Evolutionary conservation across 2,888 invertebrate species (phyloP).

Genomic region (Leptothorax acervorum): DNA sequence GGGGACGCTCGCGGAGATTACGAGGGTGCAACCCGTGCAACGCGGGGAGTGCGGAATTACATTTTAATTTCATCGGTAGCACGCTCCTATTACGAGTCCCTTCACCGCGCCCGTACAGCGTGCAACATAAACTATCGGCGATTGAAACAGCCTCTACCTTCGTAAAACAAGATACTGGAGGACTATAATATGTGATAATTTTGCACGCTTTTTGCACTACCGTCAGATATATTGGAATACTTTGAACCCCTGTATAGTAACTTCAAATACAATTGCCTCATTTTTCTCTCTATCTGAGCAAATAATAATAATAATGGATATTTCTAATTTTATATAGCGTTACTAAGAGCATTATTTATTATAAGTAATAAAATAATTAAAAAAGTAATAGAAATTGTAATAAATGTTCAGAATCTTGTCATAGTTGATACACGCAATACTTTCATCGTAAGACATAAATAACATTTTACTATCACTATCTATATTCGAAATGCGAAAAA

Average conservation of each 20-base stretch:
- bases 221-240: background rate
- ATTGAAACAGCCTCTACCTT: conserved; percentile 24
- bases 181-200: background rate
- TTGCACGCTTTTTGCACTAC: background rate
- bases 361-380: background rate
- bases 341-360: background rate
- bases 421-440: background rate
- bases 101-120: conserved; percentile 9
- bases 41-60: conserved; percentile 78
- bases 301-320: background rate
- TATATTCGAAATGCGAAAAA: background rate
- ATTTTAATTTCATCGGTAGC: conserved; percentile 82
- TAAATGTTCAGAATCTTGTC: background rate
- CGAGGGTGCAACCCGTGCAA: conserved; percentile 75
- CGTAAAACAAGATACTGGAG: background rate
- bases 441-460: background rate
- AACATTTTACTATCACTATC: background rate
- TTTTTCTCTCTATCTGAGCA: background rate
- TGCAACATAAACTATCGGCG: conserved; percentile 36
- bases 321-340: background rate
- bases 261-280: background rate
- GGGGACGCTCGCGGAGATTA: conserved; percentile 75
- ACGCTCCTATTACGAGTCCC: conserved; percentile 52
- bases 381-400: background rate
- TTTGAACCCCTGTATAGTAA: background rate